Conservation (phyloP, 2,888 invertebrate genomes). For the Acleris cristana region DNA sequence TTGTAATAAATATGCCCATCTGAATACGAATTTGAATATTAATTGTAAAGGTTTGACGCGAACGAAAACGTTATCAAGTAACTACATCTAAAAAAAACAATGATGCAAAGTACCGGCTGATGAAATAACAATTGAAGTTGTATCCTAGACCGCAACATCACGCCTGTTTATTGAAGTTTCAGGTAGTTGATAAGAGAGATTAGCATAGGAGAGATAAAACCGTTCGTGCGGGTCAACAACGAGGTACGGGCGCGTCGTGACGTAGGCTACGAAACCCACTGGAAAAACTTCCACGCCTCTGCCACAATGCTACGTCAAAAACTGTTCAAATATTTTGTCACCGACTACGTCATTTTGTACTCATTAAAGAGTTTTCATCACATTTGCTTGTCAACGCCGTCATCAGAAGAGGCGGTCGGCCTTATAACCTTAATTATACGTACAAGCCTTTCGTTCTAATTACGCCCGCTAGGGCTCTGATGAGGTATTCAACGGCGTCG, state of each 20-base stretch:
- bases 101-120: constrained; percentile 10
- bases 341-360: constrained; percentile 57
- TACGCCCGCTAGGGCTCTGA: too few species aligned
- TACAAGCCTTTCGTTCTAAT: too few species aligned
- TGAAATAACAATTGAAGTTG: constrained; percentile 23
- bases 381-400: too few species aligned
- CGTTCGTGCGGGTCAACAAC: constrained; percentile 39
- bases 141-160: constrained; percentile 9
- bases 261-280: constrained; percentile 50
- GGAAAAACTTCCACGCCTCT: constrained; percentile 76
- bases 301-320: constrained; percentile 60
- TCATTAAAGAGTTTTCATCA: constrained; percentile 25
- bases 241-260: constrained; percentile 49
- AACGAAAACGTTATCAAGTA: not conserved
- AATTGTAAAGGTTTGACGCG: not conserved
- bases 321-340: constrained; percentile 63
- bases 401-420: too few species aligned
- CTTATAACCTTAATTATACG: too few species aligned
- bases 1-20: not conserved
- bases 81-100: not conserved
- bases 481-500: too few species aligned
- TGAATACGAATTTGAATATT: too few species aligned
- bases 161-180: constrained; percentile 15
- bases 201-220: constrained; percentile 45
- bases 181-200: constrained; percentile 47